Percentiles rank a stretch among this genome's conserved stretches.
Evolutionary conservation across 2,888 invertebrate genomes (phyloP).

Genomic region (Cabera pusaria): DNA sequence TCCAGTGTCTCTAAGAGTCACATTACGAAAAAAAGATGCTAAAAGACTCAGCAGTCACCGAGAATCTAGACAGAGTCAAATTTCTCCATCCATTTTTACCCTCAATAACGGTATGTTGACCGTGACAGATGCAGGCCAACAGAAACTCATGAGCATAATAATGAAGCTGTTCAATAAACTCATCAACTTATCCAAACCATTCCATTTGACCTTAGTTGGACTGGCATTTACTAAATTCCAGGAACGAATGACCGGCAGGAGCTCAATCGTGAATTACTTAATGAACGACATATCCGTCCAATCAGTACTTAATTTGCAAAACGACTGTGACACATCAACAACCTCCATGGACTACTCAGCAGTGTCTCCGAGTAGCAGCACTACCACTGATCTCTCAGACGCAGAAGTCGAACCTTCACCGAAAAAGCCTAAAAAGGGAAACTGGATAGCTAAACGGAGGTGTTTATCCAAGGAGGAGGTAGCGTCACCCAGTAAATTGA

Average conservation of each 20-base stretch:
- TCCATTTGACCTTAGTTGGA: conserved; percentile 91
- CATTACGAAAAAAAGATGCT: conserved; percentile 88
- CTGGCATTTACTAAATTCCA: conserved; percentile 92
- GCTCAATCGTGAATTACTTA: conserved; percentile 89
- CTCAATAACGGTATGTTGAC: conserved; percentile 72
- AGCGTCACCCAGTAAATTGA: conserved; percentile 87
- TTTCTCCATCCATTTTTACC: conserved; percentile 86
- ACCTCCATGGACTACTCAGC: conserved; percentile 77
- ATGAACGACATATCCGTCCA: conserved; percentile 91
- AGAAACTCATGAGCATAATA: conserved; percentile 86
- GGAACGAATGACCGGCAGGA: conserved; percentile 86
- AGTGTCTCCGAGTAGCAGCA: conserved; percentile 74
- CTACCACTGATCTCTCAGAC: conserved; percentile 85
- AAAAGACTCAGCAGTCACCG: conserved; percentile 87
- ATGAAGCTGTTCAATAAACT: conserved; percentile 90
- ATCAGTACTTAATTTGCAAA: conserved; percentile 87
- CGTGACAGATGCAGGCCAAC: conserved; percentile 80
- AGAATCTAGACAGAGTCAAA: conserved; percentile 89
- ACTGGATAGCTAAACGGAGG: conserved; percentile 76
- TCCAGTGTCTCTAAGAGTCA: conserved; percentile 89
- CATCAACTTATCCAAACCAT: conserved; percentile 88
- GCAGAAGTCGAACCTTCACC: conserved; percentile 89
- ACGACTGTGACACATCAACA: conserved; percentile 75
- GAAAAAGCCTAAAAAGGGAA: conserved; percentile 86
- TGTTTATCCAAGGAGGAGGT: conserved; percentile 78